phyloP scores from a whole-genome alignment of 2,888 invertebrate species.

The Pterostichus madidus region DNA sequence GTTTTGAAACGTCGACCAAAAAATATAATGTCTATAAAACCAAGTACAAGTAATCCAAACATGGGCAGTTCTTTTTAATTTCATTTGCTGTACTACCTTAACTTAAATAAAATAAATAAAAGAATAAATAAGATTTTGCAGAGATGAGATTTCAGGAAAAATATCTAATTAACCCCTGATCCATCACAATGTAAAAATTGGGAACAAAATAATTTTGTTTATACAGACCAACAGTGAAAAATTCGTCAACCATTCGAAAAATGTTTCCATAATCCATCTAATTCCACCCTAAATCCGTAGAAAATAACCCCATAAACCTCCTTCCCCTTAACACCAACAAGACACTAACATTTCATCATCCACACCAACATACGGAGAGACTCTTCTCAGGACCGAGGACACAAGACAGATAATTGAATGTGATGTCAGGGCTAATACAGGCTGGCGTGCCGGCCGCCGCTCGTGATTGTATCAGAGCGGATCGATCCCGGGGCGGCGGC shows the following conservation, averaged over 20 bases:
- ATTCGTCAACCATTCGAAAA: neutral
- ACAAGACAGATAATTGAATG: conserved; percentile 62
- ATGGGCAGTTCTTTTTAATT: too few species aligned
- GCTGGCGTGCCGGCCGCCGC: conserved; percentile 10
- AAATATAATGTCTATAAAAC: too few species aligned
- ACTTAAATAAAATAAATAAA: too few species aligned
- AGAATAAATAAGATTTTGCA: too few species aligned
- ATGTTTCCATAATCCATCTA: conserved; percentile 5
- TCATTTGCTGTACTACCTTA: too few species aligned
- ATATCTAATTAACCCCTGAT: too few species aligned
- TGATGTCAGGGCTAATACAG: conserved; percentile 63
- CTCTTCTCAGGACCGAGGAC: neutral
- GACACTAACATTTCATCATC: neutral
- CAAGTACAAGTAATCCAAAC: too few species aligned
- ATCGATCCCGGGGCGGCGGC: conserved; percentile 48
- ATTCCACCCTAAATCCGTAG: neutral
- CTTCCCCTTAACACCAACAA: neutral
- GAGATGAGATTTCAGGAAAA: too few species aligned
- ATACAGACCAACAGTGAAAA: too few species aligned
- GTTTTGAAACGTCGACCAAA: too few species aligned
- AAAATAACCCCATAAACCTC: conserved; percentile 11
- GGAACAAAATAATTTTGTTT: too few species aligned
- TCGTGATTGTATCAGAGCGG: conserved; percentile 32
- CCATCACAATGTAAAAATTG: too few species aligned
- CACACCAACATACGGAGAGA: neutral